Evolutionary conservation across 2,797 vertebrate genomes (phyloP).

Genomic region (Borostomias antarcticus): DNA sequence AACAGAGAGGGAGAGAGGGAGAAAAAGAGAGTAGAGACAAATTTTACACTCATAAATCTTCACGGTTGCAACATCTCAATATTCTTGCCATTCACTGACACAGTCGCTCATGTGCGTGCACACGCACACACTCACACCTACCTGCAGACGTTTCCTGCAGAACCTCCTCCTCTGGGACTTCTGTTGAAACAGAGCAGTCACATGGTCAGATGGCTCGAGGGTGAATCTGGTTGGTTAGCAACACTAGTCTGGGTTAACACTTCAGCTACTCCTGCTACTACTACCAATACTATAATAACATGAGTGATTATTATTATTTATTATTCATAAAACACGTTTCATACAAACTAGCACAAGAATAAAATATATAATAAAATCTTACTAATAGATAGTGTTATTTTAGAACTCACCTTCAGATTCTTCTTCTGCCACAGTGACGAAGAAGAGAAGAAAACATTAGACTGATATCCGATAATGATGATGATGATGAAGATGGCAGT

Average conservation of each 20-base stretch:
- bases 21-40: too few relatives aligned
- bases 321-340: too few relatives aligned
- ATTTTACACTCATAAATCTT: too few relatives aligned
- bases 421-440: background rate
- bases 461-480: background rate
- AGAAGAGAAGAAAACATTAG: background rate
- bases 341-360: too few relatives aligned
- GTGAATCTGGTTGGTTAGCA: background rate
- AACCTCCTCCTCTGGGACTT: constrained; percentile 19
- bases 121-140: constrained; percentile 3
- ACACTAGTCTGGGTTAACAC: background rate
- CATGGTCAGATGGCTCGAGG: background rate
- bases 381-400: too few relatives aligned
- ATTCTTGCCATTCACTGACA: background rate
- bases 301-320: too few relatives aligned
- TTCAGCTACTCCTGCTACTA: too few relatives aligned
- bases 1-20: background rate
- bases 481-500: background rate
- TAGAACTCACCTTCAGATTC: constrained; percentile 18
- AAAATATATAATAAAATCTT: too few relatives aligned
- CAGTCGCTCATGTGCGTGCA: too few relatives aligned
- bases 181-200: constrained; percentile 5
- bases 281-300: too few relatives aligned
- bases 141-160: constrained; percentile 33
- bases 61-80: too few relatives aligned